phyloP scores from a whole-genome alignment of 2,888 invertebrate species.

The Drosophila mercatorum region DNA sequence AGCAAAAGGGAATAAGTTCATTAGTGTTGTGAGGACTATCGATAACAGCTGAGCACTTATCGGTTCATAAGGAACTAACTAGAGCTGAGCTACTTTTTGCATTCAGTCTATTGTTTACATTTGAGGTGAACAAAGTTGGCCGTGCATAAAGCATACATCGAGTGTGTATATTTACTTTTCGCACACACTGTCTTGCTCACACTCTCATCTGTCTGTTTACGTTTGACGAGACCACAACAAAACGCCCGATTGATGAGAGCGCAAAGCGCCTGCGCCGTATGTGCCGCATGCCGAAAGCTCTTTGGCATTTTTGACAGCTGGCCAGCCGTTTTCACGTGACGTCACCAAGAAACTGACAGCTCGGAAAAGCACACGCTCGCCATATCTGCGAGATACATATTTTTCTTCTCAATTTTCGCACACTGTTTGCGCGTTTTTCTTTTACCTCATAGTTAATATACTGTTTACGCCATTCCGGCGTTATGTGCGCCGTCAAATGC shows the following conservation, averaged over 20 bases:
- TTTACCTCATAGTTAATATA: constrained; percentile 90
- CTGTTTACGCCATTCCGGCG: constrained; percentile 97
- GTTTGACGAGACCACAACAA: constrained; percentile 64
- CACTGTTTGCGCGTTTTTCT: constrained; percentile 7
- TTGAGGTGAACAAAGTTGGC: too few relatives aligned
- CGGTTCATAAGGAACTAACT: neutral
- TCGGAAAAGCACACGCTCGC: constrained; percentile 59
- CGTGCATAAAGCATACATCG: too few relatives aligned
- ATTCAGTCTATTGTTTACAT: neutral
- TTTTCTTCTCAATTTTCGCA: constrained; percentile 46
- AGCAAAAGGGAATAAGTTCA: neutral
- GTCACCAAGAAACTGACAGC: constrained; percentile 68
- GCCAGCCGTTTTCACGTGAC: constrained; percentile 62
- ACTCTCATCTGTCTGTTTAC: constrained; percentile 55
- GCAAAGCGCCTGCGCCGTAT: constrained; percentile 65
- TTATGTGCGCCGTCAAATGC: constrained; percentile 94
- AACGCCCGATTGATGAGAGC: constrained; percentile 3
- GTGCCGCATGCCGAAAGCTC: constrained; percentile 52
- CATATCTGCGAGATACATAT: constrained; percentile 56
- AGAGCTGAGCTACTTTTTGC: too few relatives aligned
- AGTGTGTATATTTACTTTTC: constrained; percentile 1
- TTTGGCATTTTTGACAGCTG: constrained; percentile 59
- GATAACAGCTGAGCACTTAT: constrained; percentile 1
- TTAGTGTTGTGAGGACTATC: neutral
- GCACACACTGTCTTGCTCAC: constrained; percentile 29